Evolutionary conservation across 2,113 vertebrate genomes (phyloP), one percentile per base, ranked within the genome.

Genomic region (Trematomus loennbergii): DNA sequence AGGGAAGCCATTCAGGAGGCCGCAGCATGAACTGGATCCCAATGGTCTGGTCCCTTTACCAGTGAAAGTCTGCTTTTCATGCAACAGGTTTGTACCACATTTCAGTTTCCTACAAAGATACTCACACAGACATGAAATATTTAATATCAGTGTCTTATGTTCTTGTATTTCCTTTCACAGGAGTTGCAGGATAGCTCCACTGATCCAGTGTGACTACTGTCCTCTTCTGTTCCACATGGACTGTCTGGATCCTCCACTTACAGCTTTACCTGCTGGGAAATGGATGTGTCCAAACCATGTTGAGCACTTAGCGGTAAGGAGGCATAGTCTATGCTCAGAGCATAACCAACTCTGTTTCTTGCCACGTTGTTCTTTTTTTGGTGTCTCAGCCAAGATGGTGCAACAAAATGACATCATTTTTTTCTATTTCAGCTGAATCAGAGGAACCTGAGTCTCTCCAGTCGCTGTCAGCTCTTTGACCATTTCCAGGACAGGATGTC

Each of bases 241-340:
- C 95, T 99, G 98, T 92, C 94, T 99, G 86, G 96, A 99, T 88
- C 98, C 98, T 11, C 98, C 98, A 0, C 97, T 99, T 85, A 98
- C 98, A 88, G 97, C 98, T 88, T 96, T 98, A 95, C 98, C 98
- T 79, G 95, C 97, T 81, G 98, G 98, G 81, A 96, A 97, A 92
- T 99, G 98, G 98, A 98, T 99, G 98, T 99, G 98, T 91, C 98
- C 98, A 20, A 99, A 99, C 92, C 98, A 99, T 79, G 97, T 97
- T 12, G 98, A 99, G 90, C 97, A 98, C 57, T 90, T 98, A 86
- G 96, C 97, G 96, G 98, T 99, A 95, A 96, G 36, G 97, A 74
- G 6, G 0, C 8, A 1, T 25, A 1, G 12, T 65, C 11, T 61
- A 60, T 3, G 17, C 53, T 46, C 18, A 22, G 15, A 40, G 9